Percentiles rank a stretch among this genome's conserved stretches.
Evolutionary conservation across 2,113 vertebrate species (phyloP).

Genomic region (Nettapus auritus): DNA sequence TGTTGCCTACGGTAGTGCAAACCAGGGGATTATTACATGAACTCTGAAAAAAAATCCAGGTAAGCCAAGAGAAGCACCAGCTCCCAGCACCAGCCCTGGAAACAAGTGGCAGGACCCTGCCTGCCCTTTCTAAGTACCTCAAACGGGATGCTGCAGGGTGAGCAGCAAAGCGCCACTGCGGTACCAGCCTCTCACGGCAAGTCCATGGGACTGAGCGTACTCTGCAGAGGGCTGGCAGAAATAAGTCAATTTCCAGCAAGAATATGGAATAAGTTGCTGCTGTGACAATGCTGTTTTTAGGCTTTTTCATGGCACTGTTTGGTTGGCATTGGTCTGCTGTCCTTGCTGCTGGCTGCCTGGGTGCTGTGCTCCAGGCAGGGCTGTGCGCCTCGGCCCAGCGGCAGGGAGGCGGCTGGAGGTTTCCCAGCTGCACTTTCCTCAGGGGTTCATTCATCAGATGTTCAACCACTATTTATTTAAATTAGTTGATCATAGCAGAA

Average conservation of each 20-base stretch:
- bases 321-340: fast-evolving
- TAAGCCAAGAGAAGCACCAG: background rate
- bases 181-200: fast-evolving
- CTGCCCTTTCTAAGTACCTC: background rate
- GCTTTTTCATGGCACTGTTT: background rate
- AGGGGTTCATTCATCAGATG: background rate
- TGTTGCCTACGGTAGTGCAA: fast-evolving
- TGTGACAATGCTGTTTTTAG: fast-evolving
- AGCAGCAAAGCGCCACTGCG: fast-evolving
- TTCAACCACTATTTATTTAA: slow-evolving; percentile 17
- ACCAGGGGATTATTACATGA: fast-evolving
- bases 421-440: background rate
- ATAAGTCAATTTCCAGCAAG: background rate
- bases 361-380: background rate
- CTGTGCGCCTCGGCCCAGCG: fast-evolving
- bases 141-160: fast-evolving
- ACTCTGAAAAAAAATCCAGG: background rate
- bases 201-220: fast-evolving
- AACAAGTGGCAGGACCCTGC: fast-evolving
- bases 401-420: fast-evolving
- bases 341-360: fast-evolving
- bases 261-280: background rate
- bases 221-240: fast-evolving
- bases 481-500: background rate
- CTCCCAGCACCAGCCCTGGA: fast-evolving